phyloP scores from a whole-genome alignment of 2,888 invertebrate species.

The Salpingus planirostris region DNA sequence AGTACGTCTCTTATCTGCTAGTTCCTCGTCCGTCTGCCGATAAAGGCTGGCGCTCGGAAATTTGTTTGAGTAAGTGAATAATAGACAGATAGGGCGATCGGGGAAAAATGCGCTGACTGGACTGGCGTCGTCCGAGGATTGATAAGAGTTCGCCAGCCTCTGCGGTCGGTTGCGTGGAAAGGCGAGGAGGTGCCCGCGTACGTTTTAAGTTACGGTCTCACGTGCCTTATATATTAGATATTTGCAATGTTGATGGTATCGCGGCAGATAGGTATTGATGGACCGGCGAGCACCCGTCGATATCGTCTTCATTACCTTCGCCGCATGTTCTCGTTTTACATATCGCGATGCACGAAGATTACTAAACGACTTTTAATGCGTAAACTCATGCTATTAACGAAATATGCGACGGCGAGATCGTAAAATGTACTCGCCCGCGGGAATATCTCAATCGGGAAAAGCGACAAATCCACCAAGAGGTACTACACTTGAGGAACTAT shows the following conservation, averaged over 20 bases:
- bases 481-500: no score
- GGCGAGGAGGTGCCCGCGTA: no score
- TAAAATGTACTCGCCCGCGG: constrained; percentile 24
- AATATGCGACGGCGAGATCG: constrained; percentile 28
- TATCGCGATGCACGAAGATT: constrained; percentile 42
- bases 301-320: constrained; percentile 36
- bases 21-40: no score
- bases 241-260: constrained; percentile 25
- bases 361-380: constrained; percentile 40
- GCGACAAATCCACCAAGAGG: no score
- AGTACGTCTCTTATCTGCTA: no score
- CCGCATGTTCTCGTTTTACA: constrained; percentile 41
- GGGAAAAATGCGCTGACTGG: no score
- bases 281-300: constrained; percentile 26
- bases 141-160: neutral
- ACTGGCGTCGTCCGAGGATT: no score
- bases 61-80: no score
- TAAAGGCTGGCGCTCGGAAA: no score
- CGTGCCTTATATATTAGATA: constrained; percentile 14
- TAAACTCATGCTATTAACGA: constrained; percentile 40
- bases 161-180: neutral
- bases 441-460: constrained; percentile 41
- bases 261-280: constrained; percentile 27
- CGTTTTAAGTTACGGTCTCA: constrained; percentile 7
- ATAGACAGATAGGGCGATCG: no score